Evolutionary conservation across 2,888 invertebrate species (phyloP).

Genomic region (Nesidiocoris tenuis): DNA sequence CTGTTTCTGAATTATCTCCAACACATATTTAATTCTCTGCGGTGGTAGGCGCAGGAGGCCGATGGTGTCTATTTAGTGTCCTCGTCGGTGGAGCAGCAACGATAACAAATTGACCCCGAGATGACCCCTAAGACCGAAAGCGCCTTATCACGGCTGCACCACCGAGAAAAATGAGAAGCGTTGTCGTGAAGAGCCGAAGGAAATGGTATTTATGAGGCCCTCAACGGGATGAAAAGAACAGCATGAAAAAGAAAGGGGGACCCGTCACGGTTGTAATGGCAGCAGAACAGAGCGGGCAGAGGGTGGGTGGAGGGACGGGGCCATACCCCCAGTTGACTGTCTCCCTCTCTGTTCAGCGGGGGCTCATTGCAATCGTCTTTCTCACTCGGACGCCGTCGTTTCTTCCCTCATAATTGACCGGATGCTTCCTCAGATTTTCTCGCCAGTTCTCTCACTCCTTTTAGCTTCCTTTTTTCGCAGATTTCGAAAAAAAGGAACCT

Average conservation of each 20-base stretch:
- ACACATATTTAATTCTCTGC: no score
- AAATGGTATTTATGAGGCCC: not conserved
- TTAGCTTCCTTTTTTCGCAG: not conserved
- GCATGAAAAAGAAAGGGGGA: not conserved
- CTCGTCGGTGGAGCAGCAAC: not conserved
- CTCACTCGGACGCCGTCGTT: not conserved
- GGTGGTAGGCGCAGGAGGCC: no score
- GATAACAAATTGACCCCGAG: not conserved
- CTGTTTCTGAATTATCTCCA: no score
- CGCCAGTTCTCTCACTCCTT: not conserved
- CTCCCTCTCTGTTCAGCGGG: not conserved
- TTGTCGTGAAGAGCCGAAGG: not conserved
- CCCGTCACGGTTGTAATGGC: not conserved
- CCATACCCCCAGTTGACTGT: not conserved
- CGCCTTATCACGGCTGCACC: not conserved
- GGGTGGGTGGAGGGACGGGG: not conserved
- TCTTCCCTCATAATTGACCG: not conserved
- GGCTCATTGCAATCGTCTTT: not conserved
- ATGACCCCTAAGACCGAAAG: not conserved
- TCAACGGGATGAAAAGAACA: not conserved
- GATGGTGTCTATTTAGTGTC: no score
- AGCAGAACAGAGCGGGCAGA: not conserved
- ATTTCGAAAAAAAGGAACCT: not conserved
- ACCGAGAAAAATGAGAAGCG: not conserved
- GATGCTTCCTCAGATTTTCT: not conserved